These are phyloP conservation scores for Macroteleia sp. DNA, from an alignment of 2,888 invertebrate genomes.

Conservation along the genomic window DNA sequence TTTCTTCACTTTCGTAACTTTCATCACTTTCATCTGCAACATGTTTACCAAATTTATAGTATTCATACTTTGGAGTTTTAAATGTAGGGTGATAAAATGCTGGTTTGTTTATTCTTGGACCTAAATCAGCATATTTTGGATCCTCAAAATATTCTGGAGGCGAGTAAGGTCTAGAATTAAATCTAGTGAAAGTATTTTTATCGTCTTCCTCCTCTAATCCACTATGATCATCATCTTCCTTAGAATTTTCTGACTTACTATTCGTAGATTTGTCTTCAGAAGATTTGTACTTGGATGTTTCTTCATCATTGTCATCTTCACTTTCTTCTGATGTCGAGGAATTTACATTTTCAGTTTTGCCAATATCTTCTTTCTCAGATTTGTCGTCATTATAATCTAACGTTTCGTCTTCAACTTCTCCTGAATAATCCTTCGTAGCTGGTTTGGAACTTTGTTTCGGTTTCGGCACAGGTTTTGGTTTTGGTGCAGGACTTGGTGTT, in stretches of 20 bases:
- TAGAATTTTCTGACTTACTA: constrained; percentile 4
- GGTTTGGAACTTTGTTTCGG: too few relatives aligned
- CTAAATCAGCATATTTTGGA: constrained; percentile 73
- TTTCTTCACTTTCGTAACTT: constrained; percentile 57
- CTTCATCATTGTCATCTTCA: constrained; percentile 26
- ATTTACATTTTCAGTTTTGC: too few relatives aligned
- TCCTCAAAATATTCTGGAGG: constrained; percentile 78
- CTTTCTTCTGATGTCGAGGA: constrained; percentile 43
- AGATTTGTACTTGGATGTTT: constrained; percentile 7
- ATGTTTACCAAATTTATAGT: constrained; percentile 42
- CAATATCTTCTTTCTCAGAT: constrained; percentile 18
- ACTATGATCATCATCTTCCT: constrained; percentile 35
- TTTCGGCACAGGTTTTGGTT: too few relatives aligned
- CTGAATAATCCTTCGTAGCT: constrained; percentile 27
- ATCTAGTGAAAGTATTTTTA: constrained; percentile 71
- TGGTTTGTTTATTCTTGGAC: constrained; percentile 77
- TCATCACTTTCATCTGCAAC: constrained; percentile 42
- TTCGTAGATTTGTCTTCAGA: constrained; percentile 56
- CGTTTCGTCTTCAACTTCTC: constrained; percentile 38
- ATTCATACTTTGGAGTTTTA: constrained; percentile 64
- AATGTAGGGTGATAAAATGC: constrained; percentile 77
- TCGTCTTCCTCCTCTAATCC: constrained; percentile 65
- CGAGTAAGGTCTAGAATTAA: constrained; percentile 73
- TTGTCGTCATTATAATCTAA: constrained; percentile 11
- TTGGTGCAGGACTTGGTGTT: constrained; percentile 33